A percentile compares a stretch with the other conserved stretches of the same genome.
Evolutionary conservation across 1,140 invertebrate species (phyloP).

Genomic region (Brachionus paranguensis): DNA sequence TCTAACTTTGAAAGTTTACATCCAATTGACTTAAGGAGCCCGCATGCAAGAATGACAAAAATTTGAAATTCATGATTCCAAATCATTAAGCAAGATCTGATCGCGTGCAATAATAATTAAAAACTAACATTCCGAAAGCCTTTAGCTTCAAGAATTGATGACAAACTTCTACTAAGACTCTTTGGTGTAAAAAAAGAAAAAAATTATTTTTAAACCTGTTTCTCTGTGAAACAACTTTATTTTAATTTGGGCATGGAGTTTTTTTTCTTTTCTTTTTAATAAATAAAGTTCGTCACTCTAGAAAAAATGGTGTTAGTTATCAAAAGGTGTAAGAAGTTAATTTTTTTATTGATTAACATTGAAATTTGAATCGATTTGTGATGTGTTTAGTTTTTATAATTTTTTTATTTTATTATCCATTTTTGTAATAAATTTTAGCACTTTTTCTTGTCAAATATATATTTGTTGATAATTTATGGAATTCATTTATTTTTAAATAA

Average conservation of each 20-base stretch:
- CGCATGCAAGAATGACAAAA: not conserved
- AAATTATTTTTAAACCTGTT: not conserved
- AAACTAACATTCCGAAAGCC: not conserved
- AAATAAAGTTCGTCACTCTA: not conserved
- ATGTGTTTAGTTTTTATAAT: not conserved
- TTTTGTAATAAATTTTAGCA: not conserved
- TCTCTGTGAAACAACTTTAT: too few relatives aligned
- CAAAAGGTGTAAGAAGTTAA: not conserved
- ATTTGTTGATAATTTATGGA: not conserved
- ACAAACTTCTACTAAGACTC: not conserved
- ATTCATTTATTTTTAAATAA: not conserved
- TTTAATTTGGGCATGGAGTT: too few relatives aligned
- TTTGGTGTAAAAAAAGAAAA: not conserved
- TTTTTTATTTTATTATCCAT: not conserved
- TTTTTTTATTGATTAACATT: not conserved
- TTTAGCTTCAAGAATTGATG: not conserved
- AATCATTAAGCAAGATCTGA: not conserved
- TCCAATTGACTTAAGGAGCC: not conserved
- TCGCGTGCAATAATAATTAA: not conserved
- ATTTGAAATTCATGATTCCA: not conserved
- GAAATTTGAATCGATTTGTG: not conserved
- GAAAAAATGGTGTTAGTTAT: not conserved
- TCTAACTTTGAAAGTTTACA: not conserved
- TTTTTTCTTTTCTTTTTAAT: not conserved
- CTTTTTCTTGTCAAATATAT: not conserved